Percentiles rank a stretch among this genome's conserved stretches.
phyloP scores from a whole-genome alignment of 2,797 vertebrate species.

The Sebastes oblongus region DNA sequence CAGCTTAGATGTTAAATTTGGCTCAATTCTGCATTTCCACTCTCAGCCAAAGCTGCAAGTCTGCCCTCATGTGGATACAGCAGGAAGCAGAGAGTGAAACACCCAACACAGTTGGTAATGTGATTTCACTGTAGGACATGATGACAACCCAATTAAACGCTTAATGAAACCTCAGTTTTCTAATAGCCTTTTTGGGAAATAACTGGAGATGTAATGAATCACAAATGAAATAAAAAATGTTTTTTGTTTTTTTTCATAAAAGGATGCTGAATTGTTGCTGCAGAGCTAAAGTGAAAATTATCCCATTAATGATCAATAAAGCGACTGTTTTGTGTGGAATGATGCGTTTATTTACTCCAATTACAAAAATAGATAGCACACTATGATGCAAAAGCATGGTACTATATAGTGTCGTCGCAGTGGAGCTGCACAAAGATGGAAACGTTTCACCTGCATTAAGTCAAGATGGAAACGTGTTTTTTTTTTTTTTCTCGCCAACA shows the following conservation, averaged over 20 bases:
- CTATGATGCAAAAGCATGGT: neutral
- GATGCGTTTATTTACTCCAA: slow-evolving; percentile 8
- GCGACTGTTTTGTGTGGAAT: slow-evolving; percentile 1
- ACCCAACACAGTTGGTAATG: slow-evolving; percentile 46
- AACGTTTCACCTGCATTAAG: slow-evolving; percentile 16
- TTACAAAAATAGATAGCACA: slow-evolving; percentile 2
- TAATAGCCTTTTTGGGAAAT: slow-evolving; percentile 41
- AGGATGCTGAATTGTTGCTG: slow-evolving; percentile 7
- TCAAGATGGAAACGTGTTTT: neutral
- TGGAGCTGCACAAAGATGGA: neutral
- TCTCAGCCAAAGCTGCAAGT: slow-evolving; percentile 64
- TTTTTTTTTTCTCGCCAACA: neutral
- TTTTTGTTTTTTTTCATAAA: neutral
- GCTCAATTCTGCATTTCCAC: slow-evolving; percentile 30
- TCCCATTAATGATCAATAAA: slow-evolving; percentile 27
- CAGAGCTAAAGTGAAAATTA: neutral
- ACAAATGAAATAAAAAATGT: slow-evolving; percentile 9
- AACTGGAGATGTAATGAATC: slow-evolving; percentile 5
- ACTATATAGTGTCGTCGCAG: too few relatives aligned
- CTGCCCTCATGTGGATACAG: slow-evolving; percentile 91
- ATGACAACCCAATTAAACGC: slow-evolving; percentile 66
- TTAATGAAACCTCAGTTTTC: slow-evolving; percentile 62
- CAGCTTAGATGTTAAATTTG: slow-evolving; percentile 29
- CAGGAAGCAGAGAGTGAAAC: slow-evolving; percentile 41
- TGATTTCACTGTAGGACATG: slow-evolving; percentile 53